These are phyloP conservation scores for Alligator sinensis DNA, from an alignment of 2,113 vertebrate genomes.

Conservation along the genomic window DNA sequence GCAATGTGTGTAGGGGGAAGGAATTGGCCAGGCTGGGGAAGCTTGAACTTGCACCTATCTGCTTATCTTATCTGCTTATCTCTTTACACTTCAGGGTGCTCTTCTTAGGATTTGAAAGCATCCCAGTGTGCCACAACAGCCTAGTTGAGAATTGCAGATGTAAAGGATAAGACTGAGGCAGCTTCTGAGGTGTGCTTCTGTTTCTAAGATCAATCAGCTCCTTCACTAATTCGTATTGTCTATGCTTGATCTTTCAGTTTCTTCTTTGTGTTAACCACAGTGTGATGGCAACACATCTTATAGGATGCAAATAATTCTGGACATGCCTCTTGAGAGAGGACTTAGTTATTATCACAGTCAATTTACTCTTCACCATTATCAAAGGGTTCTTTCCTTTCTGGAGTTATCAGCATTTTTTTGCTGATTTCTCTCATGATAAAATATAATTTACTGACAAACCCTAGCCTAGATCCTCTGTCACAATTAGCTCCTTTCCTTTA, in stretches of 20 bases:
- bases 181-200: not conserved
- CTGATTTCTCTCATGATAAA: not conserved
- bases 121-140: too few species aligned
- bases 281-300: not conserved
- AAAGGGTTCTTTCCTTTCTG: not conserved
- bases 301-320: not conserved
- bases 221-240: not conserved
- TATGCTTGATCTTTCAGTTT: not conserved
- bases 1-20: too few species aligned
- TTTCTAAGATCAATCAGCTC: not conserved
- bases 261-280: not conserved
- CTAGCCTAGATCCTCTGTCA: conserved; percentile 14
- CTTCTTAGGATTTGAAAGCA: too few species aligned
- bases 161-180: not conserved
- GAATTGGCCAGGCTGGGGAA: too few species aligned
- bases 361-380: not conserved
- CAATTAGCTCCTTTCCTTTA: not conserved
- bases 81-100: too few species aligned
- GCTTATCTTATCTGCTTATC: too few species aligned
- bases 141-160: not conserved
- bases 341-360: too few species aligned
- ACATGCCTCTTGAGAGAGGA: not conserved
- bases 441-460: not conserved
- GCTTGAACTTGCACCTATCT: not conserved
- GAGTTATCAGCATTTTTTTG: not conserved